These are phyloP conservation scores for Ianthella basta DNA, from an alignment of 37 sponge, comb jelly and placozoan genomes.

Conservation along the genomic window DNA sequence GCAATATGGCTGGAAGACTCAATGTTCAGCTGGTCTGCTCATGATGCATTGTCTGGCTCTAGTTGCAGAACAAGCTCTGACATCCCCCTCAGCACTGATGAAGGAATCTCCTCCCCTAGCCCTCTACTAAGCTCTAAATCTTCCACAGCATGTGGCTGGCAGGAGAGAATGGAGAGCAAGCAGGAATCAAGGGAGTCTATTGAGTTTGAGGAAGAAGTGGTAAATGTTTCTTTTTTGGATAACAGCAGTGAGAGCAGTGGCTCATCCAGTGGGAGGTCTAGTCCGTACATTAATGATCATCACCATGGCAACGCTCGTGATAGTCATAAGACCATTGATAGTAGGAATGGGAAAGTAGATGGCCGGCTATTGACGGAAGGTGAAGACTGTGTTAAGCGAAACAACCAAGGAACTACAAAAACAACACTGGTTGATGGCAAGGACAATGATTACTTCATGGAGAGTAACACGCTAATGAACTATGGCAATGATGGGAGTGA, in stretches of 20 bases:
- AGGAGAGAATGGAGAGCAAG: not conserved
- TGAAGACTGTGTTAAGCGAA: not conserved
- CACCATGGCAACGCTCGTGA: too few relatives aligned
- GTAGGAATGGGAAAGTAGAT: not conserved
- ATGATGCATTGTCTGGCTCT: not conserved
- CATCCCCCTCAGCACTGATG: not conserved
- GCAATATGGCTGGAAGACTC: slow-evolving; percentile 16
- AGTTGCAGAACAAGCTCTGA: not conserved
- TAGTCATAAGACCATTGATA: too few relatives aligned
- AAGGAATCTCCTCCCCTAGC: slow-evolving; percentile 8
- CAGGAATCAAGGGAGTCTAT: not conserved
- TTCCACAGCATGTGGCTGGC: not conserved
- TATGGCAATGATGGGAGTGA: too few relatives aligned
- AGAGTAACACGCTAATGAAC: too few relatives aligned
- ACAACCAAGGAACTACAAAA: not conserved
- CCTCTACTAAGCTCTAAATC: not conserved
- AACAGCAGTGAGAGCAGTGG: not conserved
- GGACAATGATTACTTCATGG: too few relatives aligned
- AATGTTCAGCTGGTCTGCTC: not conserved
- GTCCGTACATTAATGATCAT: too few relatives aligned
- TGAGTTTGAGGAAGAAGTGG: slow-evolving; percentile 12
- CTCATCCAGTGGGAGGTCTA: not conserved
- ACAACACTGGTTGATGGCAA: not conserved
- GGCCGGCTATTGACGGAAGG: not conserved
- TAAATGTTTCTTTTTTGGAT: not conserved